A percentile compares a stretch with the other conserved stretches of the same genome.
phyloP scores from a whole-genome alignment of 2,113 vertebrate genomes.

The Dipodomys spectabilis region DNA sequence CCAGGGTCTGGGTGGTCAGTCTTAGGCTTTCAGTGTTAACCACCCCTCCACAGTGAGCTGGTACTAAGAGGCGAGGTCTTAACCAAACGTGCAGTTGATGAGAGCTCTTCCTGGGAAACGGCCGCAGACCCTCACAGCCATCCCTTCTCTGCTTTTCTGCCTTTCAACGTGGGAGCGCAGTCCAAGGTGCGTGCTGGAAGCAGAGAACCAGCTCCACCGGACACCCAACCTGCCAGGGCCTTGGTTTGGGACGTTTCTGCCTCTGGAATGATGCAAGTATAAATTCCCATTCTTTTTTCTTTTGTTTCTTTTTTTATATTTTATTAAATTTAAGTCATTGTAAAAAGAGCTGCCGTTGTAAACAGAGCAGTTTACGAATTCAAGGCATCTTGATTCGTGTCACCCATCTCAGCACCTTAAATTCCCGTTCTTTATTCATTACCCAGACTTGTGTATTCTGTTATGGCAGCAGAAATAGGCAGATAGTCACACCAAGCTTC shows the following conservation, averaged over 20 bases:
- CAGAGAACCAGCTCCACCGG: neutral
- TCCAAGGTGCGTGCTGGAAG: neutral
- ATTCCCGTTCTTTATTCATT: neutral
- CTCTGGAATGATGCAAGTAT: neutral
- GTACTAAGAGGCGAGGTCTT: neutral
- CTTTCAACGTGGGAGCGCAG: neutral
- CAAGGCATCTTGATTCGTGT: no score
- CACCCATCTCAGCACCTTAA: no score
- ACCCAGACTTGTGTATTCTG: no score
- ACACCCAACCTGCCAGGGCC: no score
- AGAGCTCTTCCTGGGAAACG: no score
- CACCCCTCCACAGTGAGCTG: rapidly evolving
- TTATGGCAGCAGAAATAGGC: neutral
- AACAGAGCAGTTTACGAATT: no score
- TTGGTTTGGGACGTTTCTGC: neutral
- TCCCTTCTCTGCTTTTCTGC: neutral
- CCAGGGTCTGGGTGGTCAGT: neutral
- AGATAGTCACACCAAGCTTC: neutral
- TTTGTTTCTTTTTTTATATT: no score
- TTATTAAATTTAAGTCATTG: no score
- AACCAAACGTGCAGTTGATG: no score
- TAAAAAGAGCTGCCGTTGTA: no score
- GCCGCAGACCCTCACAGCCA: no score
- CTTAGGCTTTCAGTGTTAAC: neutral
- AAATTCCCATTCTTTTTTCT: neutral